Base-by-base conservation (phyloP, 2,113 vertebrate genomes). In the Clarias magur region DNA sequence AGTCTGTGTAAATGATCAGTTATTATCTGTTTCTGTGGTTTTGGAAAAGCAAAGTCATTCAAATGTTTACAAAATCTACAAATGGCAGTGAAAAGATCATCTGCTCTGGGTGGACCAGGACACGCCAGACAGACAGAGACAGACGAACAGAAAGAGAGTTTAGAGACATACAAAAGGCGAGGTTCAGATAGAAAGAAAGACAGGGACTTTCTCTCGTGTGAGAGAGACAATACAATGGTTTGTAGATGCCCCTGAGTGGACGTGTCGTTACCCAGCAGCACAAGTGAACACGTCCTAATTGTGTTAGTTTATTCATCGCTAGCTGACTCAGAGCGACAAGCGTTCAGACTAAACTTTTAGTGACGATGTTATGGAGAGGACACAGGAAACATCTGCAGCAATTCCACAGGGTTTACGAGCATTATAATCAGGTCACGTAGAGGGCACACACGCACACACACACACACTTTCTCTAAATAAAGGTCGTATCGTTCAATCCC, bases 401-500 rank as follows among this genome's bases (percentile, higher is more conserved):
- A 5, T 1, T 76, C 73, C 25, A 12, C 42, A 25, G 73, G 73
- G 38, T 25, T 23, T 48, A 48, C 21, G 1, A 6, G 0, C 73
- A 54, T 78, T 53, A 53, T 56, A 78, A 54, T 54, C 75, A 56
- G 75, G 75, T 78, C 42, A 78, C 75, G 48, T 78, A 34, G 56
- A 53, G n/a, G 27, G 42, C 21, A 34, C 60, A 27, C 62, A 67
- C 81, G 27, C 60, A 53, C 34, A 53, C n/a, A 27, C 62, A 53
- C 42, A 27, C 15, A 67, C 13, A 11, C 67, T 48, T 75, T 85
- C 75, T 12, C 17, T 9, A 56, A 34, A 30, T 90, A 91, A 91
- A 91, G 91, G 91, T 91, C 89, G 90, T n/a, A 54, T 59, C 6
- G 21, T 85, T 81, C 91, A 88, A 85, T 88, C 82, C 42, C 57